Percentiles rank a stretch among this genome's conserved stretches.
phyloP scores from a whole-genome alignment of 35 echinoderm and acorn worm genomes.

The Amphiura filiformis region DNA sequence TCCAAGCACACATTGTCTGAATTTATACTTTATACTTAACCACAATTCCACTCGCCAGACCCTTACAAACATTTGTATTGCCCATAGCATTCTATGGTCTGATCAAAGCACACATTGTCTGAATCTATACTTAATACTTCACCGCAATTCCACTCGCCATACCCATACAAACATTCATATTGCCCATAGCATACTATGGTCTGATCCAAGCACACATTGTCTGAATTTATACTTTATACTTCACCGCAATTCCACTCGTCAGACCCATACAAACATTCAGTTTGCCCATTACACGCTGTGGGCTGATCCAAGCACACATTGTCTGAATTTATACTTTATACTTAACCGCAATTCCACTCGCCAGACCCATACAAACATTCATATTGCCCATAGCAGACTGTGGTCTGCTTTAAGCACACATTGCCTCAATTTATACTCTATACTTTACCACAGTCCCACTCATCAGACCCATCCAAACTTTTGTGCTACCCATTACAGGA shows the following conservation, averaged over 20 bases:
- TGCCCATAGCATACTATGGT: background rate
- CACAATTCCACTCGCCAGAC: background rate
- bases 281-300: background rate
- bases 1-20: background rate
- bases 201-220: background rate
- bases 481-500: background rate
- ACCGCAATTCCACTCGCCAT: background rate
- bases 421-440: too few species aligned
- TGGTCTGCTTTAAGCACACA: background rate
- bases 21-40: too few species aligned
- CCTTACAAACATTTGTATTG: background rate
- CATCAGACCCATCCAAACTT: background rate
- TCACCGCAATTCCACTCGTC: background rate
- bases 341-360: background rate
- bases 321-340: too few species aligned
- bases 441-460: slow-evolving; percentile 5
- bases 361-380: background rate
- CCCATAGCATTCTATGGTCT: background rate
- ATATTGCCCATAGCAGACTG: background rate
- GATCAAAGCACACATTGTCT: background rate
- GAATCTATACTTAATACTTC: too few species aligned
- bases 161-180: background rate
- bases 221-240: too few species aligned
- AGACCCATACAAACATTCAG: background rate
- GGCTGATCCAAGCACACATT: background rate